Evolutionary conservation across 2,113 vertebrate species (phyloP).

Genomic region (Syngnathus scovelli): DNA sequence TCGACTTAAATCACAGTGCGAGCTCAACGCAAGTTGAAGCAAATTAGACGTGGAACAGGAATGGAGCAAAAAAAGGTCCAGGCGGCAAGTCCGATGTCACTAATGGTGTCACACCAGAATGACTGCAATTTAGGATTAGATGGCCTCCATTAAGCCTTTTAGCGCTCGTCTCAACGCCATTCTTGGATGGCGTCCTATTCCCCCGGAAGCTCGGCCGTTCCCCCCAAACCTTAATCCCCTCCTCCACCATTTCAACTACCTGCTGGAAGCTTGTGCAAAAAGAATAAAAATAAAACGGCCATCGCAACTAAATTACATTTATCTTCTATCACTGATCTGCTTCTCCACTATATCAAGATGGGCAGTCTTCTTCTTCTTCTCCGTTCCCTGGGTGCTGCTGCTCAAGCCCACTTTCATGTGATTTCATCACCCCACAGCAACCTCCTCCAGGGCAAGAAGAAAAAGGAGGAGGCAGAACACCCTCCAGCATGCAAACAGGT

Average conservation of each 20-base stretch:
- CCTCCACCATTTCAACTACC: slow-evolving; percentile 56
- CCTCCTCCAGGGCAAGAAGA: slow-evolving; percentile 50
- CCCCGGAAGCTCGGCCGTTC: slow-evolving; percentile 59
- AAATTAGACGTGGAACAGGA: slow-evolving; percentile 31
- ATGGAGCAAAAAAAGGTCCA: slow-evolving; percentile 33
- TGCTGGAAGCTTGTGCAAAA: slow-evolving; percentile 56
- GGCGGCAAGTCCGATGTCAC: slow-evolving; percentile 44
- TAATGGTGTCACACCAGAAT: slow-evolving; percentile 64
- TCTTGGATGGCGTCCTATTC: slow-evolving; percentile 44
- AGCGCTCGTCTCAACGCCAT: slow-evolving; percentile 52
- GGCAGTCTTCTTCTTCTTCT: slow-evolving; percentile 43
- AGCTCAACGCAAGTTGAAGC: slow-evolving; percentile 30
- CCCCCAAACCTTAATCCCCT: slow-evolving; percentile 65
- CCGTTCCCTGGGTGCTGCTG: slow-evolving; percentile 45
- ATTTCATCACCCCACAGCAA: slow-evolving; percentile 75
- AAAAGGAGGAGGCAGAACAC: slow-evolving; percentile 54
- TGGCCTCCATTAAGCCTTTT: slow-evolving; percentile 67
- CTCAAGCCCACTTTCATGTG: slow-evolving; percentile 70
- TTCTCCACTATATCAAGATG: slow-evolving; percentile 47
- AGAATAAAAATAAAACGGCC: slow-evolving; percentile 27
- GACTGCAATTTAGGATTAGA: slow-evolving; percentile 65
- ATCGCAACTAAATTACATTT: slow-evolving; percentile 70
- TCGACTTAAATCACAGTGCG: background rate
- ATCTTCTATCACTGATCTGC: slow-evolving; percentile 47
- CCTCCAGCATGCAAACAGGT: slow-evolving; percentile 72